Base-by-base conservation (phyloP, 2,797 vertebrate species). In the Eutrigla gurnardus region DNA sequence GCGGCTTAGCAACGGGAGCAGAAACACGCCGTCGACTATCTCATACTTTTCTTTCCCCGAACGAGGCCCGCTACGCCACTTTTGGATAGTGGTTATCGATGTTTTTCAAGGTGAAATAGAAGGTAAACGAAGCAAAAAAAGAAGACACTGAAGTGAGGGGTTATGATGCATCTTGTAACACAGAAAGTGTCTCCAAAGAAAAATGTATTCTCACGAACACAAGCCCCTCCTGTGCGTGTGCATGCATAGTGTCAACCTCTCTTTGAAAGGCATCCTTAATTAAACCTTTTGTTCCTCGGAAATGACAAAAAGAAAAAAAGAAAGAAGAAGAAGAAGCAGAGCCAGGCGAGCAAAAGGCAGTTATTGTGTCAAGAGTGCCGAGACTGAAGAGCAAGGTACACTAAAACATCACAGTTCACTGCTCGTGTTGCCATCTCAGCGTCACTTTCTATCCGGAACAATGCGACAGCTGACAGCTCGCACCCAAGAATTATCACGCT, bases 381-480 rank as follows among this genome's bases (percentile, higher is more conserved):
- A 82, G 82, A 91, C 78, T 85, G 92, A 91, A 82, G 86, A 93
- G 88, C 81, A 52, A 87, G 91, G 88, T 94, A 91, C 90, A 92
- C 93, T 92, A 84, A 93, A 93, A 93, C 92, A 94, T 95, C 93
- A 93, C 94, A 95, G 94, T 95, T 94, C 94, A 92, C 89, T 91
- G 93, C 85, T 89, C 91, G 65, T 92, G 94, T 94, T 95, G 93
- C 93, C 91, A 81, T 95, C 95, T 96, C 94, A 91, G 96, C 96
- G 93, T 84, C 66, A 94, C 93, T 85, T 95, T 88, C 86, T 86
- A 91, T 89, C 93, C 91, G 84, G 94, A 94, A 95, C 95, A 96
- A 97, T 93, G 94, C 94, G 92, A 96, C 95, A 95, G 95, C 95
- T 97, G 96, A 97, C 96, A 97, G 94, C 94, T 93, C 91, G 93